These are phyloP conservation scores for Synodontis membranacea DNA, from an alignment of 2,113 vertebrate species.

Conservation along the genomic window DNA sequence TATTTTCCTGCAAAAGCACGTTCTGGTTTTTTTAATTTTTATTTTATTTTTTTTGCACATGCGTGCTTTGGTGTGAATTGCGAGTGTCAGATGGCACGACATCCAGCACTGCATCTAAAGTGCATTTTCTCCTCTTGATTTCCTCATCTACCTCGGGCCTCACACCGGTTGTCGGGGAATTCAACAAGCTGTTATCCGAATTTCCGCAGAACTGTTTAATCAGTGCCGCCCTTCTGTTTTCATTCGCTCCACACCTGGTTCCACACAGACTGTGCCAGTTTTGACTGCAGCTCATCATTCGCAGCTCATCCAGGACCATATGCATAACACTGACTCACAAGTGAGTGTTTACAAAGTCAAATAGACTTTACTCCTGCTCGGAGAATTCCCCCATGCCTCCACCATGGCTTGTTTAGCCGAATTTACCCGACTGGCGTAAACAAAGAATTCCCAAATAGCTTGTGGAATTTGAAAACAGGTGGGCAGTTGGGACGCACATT, in stretches of 20 bases:
- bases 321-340: conserved; percentile 36
- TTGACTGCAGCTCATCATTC: conserved; percentile 15
- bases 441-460: conserved; percentile 31
- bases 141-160: conserved; percentile 18
- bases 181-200: conserved; percentile 36
- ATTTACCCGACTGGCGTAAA: conserved; percentile 18
- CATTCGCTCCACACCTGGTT: conserved; percentile 34
- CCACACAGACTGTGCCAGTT: conserved; percentile 19
- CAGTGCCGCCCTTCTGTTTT: conserved; percentile 45
- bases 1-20: not conserved
- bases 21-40: not conserved
- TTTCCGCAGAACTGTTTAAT: conserved; percentile 43
- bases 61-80: not conserved
- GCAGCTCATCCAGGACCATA: conserved; percentile 38
- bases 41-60: not conserved
- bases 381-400: conserved; percentile 24
- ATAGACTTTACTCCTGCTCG: conserved; percentile 4
- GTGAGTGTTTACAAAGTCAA: conserved; percentile 34
- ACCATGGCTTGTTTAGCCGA: conserved; percentile 10
- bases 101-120: not conserved
- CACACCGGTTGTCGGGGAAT: conserved; percentile 10
- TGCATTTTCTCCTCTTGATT: not conserved
- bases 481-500: not conserved
- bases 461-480: conserved; percentile 27
- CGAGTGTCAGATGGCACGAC: not conserved